Conservation (phyloP, 2,113 vertebrate genomes). For the Nematolebias whitei region DNA sequence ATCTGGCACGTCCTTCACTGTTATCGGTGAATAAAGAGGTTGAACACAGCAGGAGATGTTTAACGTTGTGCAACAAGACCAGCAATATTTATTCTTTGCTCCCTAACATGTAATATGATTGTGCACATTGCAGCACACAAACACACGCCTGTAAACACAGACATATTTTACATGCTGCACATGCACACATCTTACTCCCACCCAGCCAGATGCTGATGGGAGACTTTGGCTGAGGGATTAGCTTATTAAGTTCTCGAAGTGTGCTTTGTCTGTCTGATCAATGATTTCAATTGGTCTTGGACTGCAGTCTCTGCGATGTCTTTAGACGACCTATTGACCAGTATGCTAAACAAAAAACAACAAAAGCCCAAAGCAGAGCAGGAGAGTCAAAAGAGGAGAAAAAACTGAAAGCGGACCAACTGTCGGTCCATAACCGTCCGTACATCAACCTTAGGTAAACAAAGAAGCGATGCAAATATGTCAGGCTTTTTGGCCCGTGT, state of each 20-base stretch:
- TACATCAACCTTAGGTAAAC: slow-evolving; percentile 57
- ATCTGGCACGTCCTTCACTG: slow-evolving; percentile 59
- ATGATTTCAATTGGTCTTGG: slow-evolving; percentile 71
- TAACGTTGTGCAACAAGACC: slow-evolving; percentile 23
- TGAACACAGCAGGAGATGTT: slow-evolving; percentile 21
- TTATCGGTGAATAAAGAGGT: slow-evolving; percentile 51
- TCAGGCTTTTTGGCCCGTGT: slow-evolving; percentile 30
- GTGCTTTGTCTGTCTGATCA: slow-evolving; percentile 72
- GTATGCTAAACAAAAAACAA: slow-evolving; percentile 52
- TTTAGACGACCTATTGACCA: slow-evolving; percentile 81
- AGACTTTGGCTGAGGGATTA: slow-evolving; percentile 75
- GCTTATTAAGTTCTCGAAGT: slow-evolving; percentile 80
- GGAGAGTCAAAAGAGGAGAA: slow-evolving; percentile 42
- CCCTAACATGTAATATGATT: slow-evolving; percentile 1
- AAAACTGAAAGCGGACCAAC: slow-evolving; percentile 11
- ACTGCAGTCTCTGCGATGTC: slow-evolving; percentile 71
- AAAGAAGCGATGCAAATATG: slow-evolving; percentile 40
- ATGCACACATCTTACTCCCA: slow-evolving; percentile 45
- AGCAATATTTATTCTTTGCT: slow-evolving; percentile 26
- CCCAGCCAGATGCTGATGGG: slow-evolving; percentile 58
- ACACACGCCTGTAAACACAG: slow-evolving; percentile 20
- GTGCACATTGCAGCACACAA: slow-evolving; percentile 2
- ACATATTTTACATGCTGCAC: slow-evolving; percentile 50
- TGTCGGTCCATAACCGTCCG: slow-evolving; percentile 33
- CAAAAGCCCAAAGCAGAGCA: slow-evolving; percentile 21